Percentiles rank a stretch among this genome's conserved stretches.
Conservation (phyloP, 2,797 vertebrate genomes). For the Falco naumanni region DNA sequence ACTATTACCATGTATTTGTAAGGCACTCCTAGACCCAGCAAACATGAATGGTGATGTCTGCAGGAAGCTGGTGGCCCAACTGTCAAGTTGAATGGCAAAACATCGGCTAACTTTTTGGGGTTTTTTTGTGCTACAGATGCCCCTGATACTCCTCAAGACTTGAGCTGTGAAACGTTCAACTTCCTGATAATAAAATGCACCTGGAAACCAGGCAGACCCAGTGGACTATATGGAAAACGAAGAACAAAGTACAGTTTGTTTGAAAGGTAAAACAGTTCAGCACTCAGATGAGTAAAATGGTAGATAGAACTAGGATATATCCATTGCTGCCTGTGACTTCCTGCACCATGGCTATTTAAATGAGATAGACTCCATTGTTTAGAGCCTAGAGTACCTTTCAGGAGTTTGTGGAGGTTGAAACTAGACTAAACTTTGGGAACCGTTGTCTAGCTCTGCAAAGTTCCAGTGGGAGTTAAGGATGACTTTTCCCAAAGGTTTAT, state of each 20-base stretch:
- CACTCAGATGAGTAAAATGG: not conserved
- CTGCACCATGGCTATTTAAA: not conserved
- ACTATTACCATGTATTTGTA: not conserved
- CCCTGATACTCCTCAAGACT: conserved; percentile 75
- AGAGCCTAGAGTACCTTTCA: not conserved
- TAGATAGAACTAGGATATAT: not conserved
- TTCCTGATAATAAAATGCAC: conserved; percentile 73
- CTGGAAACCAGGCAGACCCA: conserved; percentile 76
- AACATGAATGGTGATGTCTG: not conserved
- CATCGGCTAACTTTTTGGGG: not conserved
- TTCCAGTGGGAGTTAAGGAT: not conserved
- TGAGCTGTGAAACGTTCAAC: conserved; percentile 79
- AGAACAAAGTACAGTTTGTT: conserved; percentile 72
- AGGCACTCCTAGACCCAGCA: not conserved
- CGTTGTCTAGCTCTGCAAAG: not conserved
- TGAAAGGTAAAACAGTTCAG: conserved; percentile 73
- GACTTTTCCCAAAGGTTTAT: not conserved
- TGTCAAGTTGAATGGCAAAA: not conserved
- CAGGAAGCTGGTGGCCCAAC: not conserved
- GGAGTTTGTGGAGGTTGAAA: not conserved
- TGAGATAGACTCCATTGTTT: not conserved
- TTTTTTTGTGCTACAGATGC: conserved; percentile 70
- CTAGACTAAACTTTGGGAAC: not conserved
- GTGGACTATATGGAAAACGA: conserved; percentile 63
- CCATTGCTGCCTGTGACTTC: not conserved